Evolutionary conservation across 2,888 invertebrate genomes (phyloP).

Genomic region (Eudemis profundana): DNA sequence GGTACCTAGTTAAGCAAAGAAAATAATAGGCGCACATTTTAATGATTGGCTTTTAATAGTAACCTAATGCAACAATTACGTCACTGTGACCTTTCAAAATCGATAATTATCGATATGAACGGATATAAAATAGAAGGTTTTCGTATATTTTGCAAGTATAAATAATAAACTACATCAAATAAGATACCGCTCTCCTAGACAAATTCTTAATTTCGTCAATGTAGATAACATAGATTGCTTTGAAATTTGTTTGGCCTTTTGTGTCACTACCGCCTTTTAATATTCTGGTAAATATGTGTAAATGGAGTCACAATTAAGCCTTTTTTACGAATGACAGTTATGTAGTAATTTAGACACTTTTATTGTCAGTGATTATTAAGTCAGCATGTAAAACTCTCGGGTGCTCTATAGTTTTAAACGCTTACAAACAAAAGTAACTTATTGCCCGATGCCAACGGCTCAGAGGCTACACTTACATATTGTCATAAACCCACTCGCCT

Average conservation of each 20-base stretch:
- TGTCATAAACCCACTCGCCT: slow-evolving; percentile 62
- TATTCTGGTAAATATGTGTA: too few species aligned
- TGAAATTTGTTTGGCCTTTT: too few species aligned
- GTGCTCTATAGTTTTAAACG: slow-evolving; percentile 71
- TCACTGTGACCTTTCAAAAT: slow-evolving; percentile 19
- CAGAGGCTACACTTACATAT: slow-evolving; percentile 70
- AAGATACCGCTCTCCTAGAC: background rate
- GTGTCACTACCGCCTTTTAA: too few species aligned
- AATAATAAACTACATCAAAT: slow-evolving; percentile 4
- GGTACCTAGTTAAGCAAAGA: too few species aligned
- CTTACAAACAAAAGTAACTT: slow-evolving; percentile 76
- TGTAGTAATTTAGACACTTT: too few species aligned
- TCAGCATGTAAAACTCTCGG: slow-evolving; percentile 51
- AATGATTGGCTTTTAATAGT: background rate
- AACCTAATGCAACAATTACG: slow-evolving; percentile 16
- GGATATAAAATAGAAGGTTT: slow-evolving; percentile 17
- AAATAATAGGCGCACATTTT: too few species aligned
- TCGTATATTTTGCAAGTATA: background rate
- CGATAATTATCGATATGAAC: background rate
- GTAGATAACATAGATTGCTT: too few species aligned
- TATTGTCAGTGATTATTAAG: background rate
- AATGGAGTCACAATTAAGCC: too few species aligned
- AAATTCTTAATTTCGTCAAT: too few species aligned
- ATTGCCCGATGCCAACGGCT: slow-evolving; percentile 70
- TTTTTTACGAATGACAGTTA: too few species aligned